Evolutionary conservation across 2,113 vertebrate genomes (phyloP).

Genomic region (Ivindomyrus marchei): DNA sequence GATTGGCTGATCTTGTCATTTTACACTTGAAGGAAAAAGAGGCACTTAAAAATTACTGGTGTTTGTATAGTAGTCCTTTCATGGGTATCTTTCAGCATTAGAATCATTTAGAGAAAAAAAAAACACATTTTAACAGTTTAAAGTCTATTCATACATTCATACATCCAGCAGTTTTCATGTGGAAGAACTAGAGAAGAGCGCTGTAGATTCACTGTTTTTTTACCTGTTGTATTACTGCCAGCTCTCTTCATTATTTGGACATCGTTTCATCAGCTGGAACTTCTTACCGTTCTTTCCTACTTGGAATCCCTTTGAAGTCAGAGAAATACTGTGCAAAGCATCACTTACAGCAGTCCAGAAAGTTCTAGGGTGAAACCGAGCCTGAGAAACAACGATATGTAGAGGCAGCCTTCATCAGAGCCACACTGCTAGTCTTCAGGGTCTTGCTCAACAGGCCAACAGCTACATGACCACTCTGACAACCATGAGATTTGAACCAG

Average conservation of each 20-base stretch:
- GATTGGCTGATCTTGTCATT: constrained; percentile 4
- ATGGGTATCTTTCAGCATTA: background rate
- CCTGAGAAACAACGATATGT: background rate
- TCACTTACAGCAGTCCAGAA: background rate
- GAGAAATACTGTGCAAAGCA: constrained; percentile 9
- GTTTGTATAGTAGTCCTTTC: background rate
- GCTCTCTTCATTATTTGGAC: background rate
- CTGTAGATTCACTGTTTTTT: background rate
- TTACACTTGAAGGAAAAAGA: background rate
- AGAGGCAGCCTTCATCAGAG: background rate
- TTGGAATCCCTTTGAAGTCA: constrained; percentile 17
- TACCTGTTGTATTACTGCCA: background rate
- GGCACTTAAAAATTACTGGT: background rate
- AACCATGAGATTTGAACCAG: background rate
- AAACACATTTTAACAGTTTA: background rate
- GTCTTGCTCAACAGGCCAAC: background rate
- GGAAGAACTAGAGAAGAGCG: background rate
- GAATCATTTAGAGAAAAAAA: background rate
- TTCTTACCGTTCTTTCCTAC: background rate
- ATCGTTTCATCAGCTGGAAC: background rate
- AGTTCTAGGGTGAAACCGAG: background rate
- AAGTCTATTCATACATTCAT: background rate
- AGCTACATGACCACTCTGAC: background rate
- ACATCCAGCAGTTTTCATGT: background rate
- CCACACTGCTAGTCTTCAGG: background rate